Conservation (phyloP, 2,888 invertebrate species). For the Buathra laborator region DNA sequence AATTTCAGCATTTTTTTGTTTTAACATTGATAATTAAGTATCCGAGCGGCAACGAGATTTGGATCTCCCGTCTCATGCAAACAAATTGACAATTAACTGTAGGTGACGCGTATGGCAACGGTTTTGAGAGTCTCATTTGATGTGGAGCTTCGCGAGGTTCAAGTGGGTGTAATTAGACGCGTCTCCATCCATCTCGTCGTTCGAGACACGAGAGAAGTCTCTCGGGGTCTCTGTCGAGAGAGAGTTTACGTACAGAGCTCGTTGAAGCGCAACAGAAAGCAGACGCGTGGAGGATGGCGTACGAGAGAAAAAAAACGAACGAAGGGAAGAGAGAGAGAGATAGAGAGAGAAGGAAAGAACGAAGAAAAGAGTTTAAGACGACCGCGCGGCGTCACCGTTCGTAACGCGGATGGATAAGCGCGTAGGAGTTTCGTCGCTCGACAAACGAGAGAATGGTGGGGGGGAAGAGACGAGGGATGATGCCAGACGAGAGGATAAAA, state of each 20-base stretch:
- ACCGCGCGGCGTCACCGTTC: slow-evolving; percentile 15
- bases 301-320: slow-evolving; percentile 3
- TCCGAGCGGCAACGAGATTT: neutral
- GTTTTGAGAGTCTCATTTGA: slow-evolving; percentile 44
- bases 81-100: slow-evolving; percentile 18
- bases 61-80: slow-evolving; percentile 1
- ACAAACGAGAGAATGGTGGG: neutral
- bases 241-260: slow-evolving; percentile 18
- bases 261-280: slow-evolving; percentile 3
- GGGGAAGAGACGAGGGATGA: slow-evolving; percentile 1
- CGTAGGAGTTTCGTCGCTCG: slow-evolving; percentile 2
- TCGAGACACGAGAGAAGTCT: slow-evolving; percentile 31
- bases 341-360: neutral
- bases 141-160: slow-evolving; percentile 53
- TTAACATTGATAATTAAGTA: slow-evolving; percentile 61
- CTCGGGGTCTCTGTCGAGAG: neutral
- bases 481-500: neutral
- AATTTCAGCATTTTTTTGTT: too few species aligned
- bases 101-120: slow-evolving; percentile 48
- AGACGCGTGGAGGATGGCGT: slow-evolving; percentile 11
- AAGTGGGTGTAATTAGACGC: slow-evolving; percentile 68
- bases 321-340: slow-evolving; percentile 13
- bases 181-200: slow-evolving; percentile 52
- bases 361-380: slow-evolving; percentile 28
- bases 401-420: slow-evolving; percentile 38